A percentile compares a stretch with the other conserved stretches of the same genome.
phyloP scores from a whole-genome alignment of 2,888 invertebrate species.

The Macrophya annulata region DNA sequence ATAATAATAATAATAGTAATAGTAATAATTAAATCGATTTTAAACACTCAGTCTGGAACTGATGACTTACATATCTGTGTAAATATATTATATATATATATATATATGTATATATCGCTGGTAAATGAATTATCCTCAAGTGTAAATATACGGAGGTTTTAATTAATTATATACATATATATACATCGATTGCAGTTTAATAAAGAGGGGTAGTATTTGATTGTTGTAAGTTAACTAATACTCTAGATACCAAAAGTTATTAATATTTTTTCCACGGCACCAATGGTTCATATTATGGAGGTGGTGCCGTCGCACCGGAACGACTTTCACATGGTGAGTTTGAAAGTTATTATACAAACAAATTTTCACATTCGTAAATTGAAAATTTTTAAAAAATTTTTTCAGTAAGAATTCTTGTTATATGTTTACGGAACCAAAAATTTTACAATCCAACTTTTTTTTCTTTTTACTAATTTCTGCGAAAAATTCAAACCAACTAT shows the following conservation, averaged over 20 bases:
- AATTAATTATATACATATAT: not conserved
- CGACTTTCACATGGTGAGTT: constrained; percentile 78
- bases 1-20: constrained; percentile 30
- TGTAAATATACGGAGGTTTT: constrained; percentile 24
- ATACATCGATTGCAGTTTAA: not conserved
- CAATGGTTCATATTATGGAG: constrained; percentile 79
- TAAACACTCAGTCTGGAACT: constrained; percentile 44
- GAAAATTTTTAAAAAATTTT: not conserved
- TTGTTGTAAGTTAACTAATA: constrained; percentile 26
- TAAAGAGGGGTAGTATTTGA: not conserved
- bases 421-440: not conserved
- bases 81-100: constrained; percentile 21
- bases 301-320: constrained; percentile 78
- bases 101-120: not conserved
- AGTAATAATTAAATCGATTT: constrained; percentile 27
- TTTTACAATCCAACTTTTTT: not conserved
- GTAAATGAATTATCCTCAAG: constrained; percentile 6
- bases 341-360: not conserved
- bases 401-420: not conserved
- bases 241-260: constrained; percentile 34
- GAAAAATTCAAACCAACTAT: no score
- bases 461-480: not conserved
- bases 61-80: constrained; percentile 44
- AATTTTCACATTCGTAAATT: not conserved
- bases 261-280: constrained; percentile 64